Evolutionary conservation across 30 jellyfish, hydroid and myxozoan species (phyloP), one percentile per base, ranked within the genome.

Genomic region (Turritopsis dohrnii): DNA sequence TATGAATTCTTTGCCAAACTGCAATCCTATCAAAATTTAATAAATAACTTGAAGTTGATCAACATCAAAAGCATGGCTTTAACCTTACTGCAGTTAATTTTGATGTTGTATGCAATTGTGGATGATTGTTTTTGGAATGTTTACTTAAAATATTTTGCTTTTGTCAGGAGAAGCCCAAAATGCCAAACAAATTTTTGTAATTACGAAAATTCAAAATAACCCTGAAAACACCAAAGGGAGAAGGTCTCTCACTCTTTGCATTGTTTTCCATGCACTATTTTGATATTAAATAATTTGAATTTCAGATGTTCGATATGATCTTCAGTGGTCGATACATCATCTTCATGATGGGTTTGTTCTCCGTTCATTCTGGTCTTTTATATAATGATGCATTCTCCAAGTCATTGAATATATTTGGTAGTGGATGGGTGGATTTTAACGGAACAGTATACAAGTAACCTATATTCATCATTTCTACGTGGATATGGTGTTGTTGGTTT

Each of bases 301-400:
- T 60, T 24, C 87, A 93, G 96, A 93, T 93, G 98, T 93, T 93
- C 77, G 96, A 84, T 81, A 93, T 93, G 29, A 83, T 93, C 16
- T 87, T 84, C 84, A 89, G 95, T 65, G 98, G 98, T 21, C 71
- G 98, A 53, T 93, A 93, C 88, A 88, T 93, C 65, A 90, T 93
- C 20, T 8, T 85, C 82, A 52, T 88, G 95, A 93, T 93, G 98
- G 98, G 98, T 8, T 23, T 93, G 21, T 93, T 93, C 83, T 93
- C 98, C 0, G 53, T 93, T 41, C 85, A 93, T 69, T 84, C 96
- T 86, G 98, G 98, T 0, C 81, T 93, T 52, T 52, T 93, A 29
- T 93, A 87, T 95, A 93, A 93, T 29, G 98, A 93, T 65, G 52
- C 83, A 75, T 88, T 93, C 88, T 93, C 98, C 9, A 88, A 88